Percentiles rank a stretch among this genome's conserved stretches.
These are phyloP conservation scores for Procavia capensis DNA, from an alignment of 2,113 vertebrate genomes.

Conservation along the genomic window DNA sequence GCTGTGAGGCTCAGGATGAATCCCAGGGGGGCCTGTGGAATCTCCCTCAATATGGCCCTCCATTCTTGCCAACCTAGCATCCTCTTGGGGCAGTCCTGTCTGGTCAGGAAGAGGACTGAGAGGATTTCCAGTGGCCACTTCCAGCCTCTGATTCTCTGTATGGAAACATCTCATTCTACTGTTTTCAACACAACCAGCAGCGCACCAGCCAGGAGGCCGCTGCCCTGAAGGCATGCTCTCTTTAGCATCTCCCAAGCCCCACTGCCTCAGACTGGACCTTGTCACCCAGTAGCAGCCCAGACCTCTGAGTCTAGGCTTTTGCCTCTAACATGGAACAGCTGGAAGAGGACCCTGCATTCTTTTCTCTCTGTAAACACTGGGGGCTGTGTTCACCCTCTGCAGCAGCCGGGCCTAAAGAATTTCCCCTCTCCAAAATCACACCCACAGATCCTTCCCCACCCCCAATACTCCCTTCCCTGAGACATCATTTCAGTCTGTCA, in stretches of 20 bases:
- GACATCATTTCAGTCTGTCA: slow-evolving; percentile 58
- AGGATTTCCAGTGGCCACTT: slow-evolving; percentile 62
- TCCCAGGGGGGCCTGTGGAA: neutral
- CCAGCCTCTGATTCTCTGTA: slow-evolving; percentile 83
- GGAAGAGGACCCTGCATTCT: slow-evolving; percentile 86
- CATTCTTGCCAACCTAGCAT: slow-evolving; percentile 29
- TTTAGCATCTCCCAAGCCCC: slow-evolving; percentile 57
- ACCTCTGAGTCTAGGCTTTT: slow-evolving; percentile 83
- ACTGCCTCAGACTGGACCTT: slow-evolving; percentile 74
- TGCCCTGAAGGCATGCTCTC: slow-evolving; percentile 71
- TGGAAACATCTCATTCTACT: slow-evolving; percentile 84
- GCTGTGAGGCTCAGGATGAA: neutral
- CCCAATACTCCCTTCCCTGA: neutral
- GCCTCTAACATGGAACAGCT: slow-evolving; percentile 87
- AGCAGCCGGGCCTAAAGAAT: slow-evolving; percentile 74
- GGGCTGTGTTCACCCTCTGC: slow-evolving; percentile 84
- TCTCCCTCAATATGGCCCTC: slow-evolving; percentile 23
- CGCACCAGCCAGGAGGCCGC: slow-evolving; percentile 45
- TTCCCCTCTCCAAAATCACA: slow-evolving; percentile 69
- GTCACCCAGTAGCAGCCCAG: slow-evolving; percentile 84
- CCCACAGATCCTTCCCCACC: neutral
- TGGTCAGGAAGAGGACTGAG: slow-evolving; percentile 50
- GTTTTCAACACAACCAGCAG: slow-evolving; percentile 47
- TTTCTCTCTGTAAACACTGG: slow-evolving; percentile 84
- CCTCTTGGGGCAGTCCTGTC: slow-evolving; percentile 32